phyloP scores from a whole-genome alignment of 2,797 vertebrate genomes.

The Myotis vivesi region DNA sequence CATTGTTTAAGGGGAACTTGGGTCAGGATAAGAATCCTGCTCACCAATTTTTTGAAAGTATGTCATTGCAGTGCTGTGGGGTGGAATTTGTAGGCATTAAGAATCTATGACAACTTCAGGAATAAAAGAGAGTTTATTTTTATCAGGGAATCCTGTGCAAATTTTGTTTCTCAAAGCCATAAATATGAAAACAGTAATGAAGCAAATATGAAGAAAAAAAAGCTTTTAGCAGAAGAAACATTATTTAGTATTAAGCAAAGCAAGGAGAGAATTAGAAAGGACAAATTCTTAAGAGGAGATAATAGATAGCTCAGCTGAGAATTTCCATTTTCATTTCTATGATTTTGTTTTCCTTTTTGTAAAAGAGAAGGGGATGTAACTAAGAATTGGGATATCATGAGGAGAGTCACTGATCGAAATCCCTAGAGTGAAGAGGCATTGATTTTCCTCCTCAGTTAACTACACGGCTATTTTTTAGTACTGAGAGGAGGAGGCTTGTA shows the following conservation, averaged over 20 bases:
- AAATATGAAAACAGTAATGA: background rate
- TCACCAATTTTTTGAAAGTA: background rate
- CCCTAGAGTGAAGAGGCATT: conserved; percentile 1
- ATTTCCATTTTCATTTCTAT: conserved; percentile 29
- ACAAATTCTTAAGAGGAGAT: background rate
- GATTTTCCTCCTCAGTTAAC: conserved; percentile 58
- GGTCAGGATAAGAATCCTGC: background rate
- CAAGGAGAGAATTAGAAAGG: background rate
- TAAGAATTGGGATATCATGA: conserved; percentile 50
- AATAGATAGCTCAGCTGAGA: background rate
- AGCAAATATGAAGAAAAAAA: background rate
- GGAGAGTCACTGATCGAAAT: background rate
- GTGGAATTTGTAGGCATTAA: background rate
- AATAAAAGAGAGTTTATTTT: conserved; percentile 34
- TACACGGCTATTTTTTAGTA: background rate
- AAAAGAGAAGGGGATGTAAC: background rate
- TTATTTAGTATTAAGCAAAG: conserved; percentile 11
- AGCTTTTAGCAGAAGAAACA: background rate
- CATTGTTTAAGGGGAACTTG: background rate
- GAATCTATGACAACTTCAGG: background rate
- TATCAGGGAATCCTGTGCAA: background rate
- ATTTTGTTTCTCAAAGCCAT: conserved; percentile 15
- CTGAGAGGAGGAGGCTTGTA: background rate
- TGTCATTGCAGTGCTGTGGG: background rate
- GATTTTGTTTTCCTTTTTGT: conserved; percentile 6